Conservation (phyloP, 2,113 vertebrate species). For the Hemiscyllium ocellatum region DNA sequence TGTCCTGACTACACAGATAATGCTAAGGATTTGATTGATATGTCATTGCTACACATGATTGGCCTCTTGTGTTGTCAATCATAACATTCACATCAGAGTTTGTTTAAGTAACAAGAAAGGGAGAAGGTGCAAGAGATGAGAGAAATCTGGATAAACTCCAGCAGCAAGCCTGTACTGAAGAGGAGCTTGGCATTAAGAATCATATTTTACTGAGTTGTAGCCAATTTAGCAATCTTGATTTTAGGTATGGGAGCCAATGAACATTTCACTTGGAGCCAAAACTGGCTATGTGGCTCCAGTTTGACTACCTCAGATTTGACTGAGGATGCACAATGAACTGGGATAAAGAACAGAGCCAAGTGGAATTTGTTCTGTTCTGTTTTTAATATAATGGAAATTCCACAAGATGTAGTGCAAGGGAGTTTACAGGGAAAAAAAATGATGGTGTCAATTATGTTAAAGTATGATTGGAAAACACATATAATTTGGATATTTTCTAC, state of each 20-base stretch:
- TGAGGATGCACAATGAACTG: slow-evolving; percentile 30
- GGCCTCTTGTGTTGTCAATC: not conserved
- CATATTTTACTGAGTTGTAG: slow-evolving; percentile 12
- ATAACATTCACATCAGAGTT: not conserved
- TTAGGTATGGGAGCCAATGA: slow-evolving; percentile 9
- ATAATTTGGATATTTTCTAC: not conserved
- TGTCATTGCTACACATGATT: not conserved
- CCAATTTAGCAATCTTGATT: slow-evolving; percentile 29
- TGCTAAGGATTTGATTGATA: not conserved
- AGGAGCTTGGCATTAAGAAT: slow-evolving; percentile 13
- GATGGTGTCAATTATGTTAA: slow-evolving; percentile 34
- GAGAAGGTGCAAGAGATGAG: slow-evolving; percentile 7
- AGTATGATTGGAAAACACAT: slow-evolving; percentile 4
- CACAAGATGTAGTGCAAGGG: slow-evolving; percentile 29
- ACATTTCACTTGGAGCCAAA: slow-evolving; percentile 35
- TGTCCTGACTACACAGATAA: no score
- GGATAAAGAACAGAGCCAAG: slow-evolving; percentile 32
- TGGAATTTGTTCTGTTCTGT: slow-evolving; percentile 35
- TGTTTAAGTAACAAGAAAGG: slow-evolving; percentile 18
- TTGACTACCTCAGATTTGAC: slow-evolving; percentile 35
- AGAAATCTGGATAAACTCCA: not conserved
- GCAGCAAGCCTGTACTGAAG: not conserved
- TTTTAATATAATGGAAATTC: slow-evolving; percentile 36
- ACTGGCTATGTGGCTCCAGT: slow-evolving; percentile 30
- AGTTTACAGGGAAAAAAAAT: slow-evolving; percentile 27